Conservation (phyloP, 2,888 invertebrate genomes). For the Xiphydria camelus region DNA sequence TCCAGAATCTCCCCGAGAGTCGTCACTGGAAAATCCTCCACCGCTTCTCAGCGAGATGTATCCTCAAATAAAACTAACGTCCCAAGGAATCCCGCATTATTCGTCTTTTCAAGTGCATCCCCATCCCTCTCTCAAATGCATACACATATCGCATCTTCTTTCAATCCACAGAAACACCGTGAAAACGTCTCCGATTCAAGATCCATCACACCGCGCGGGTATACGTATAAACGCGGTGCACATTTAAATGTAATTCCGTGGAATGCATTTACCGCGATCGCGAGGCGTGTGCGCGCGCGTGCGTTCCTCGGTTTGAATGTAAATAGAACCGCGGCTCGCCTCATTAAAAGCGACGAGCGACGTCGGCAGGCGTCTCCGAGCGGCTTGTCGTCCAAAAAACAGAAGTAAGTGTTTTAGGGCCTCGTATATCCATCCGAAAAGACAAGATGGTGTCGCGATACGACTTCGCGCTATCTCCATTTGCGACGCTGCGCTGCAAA, state of each 20-base stretch:
- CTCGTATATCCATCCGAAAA: constrained; percentile 31
- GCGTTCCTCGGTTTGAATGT: constrained; percentile 26
- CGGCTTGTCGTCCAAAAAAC: constrained; percentile 20
- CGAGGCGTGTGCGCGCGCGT: constrained; percentile 10
- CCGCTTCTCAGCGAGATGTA: no score
- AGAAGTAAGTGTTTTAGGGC: constrained; percentile 31
- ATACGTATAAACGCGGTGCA: no score
- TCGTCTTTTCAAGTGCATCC: no score
- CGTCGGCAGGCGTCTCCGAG: constrained; percentile 23
- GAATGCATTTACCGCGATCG: constrained; percentile 24
- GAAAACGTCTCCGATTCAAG: no score
- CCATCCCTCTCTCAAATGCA: no score
- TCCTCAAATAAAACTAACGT: no score
- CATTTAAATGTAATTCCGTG: constrained; percentile 30
- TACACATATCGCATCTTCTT: no score
- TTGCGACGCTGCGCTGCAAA: not conserved
- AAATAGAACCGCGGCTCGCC: constrained; percentile 33
- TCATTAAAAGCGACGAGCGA: constrained; percentile 41
- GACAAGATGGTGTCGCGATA: constrained; percentile 7
- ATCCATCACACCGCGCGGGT: no score
- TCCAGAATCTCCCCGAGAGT: no score
- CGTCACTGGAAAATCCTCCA: no score
- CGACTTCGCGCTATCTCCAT: not conserved
- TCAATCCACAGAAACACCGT: no score
- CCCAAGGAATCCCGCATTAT: no score